A percentile compares a stretch with the other conserved stretches of the same genome.
These are phyloP conservation scores for Drosophila trapezifrons DNA, from an alignment of 1,140 invertebrate genomes.

Conservation along the genomic window DNA sequence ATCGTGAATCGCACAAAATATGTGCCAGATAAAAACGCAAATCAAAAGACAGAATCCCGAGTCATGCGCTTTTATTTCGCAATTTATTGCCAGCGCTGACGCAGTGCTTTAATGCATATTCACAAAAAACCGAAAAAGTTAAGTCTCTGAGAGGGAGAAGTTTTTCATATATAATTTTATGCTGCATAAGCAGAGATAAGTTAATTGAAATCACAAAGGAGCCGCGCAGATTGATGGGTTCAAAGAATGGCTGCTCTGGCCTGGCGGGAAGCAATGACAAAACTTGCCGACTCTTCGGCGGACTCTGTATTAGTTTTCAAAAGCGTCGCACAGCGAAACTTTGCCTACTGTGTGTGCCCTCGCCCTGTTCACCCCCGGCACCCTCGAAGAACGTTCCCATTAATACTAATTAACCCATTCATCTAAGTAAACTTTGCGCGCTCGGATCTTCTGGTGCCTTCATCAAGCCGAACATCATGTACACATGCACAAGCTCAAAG, in stretches of 20 bases:
- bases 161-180: conserved; percentile 53
- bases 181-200: conserved; percentile 56
- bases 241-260: conserved; percentile 21
- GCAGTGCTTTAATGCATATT: conserved; percentile 48
- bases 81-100: conserved; percentile 46
- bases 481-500: conserved; percentile 72
- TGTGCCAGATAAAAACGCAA: conserved; percentile 53
- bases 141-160: conserved; percentile 11
- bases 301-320: conserved; percentile 38
- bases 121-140: conserved; percentile 17
- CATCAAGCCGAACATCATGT: conserved; percentile 34
- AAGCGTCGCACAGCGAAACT: conserved; percentile 38
- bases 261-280: conserved; percentile 25
- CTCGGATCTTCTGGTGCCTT: conserved; percentile 45
- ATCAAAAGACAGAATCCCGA: conserved; percentile 45
- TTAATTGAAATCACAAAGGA: conserved; percentile 55
- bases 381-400: conserved; percentile 30
- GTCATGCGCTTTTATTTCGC: conserved; percentile 53
- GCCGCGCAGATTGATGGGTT: conserved; percentile 41
- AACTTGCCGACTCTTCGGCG: conserved; percentile 14
- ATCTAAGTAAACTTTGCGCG: conserved; percentile 59
- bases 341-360: conserved; percentile 19
- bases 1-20: conserved; percentile 57
- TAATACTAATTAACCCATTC: conserved; percentile 74
- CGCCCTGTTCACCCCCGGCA: background rate